These are phyloP conservation scores for Xerus rutilus DNA, from an alignment of 2,797 vertebrate genomes.

Conservation along the genomic window DNA sequence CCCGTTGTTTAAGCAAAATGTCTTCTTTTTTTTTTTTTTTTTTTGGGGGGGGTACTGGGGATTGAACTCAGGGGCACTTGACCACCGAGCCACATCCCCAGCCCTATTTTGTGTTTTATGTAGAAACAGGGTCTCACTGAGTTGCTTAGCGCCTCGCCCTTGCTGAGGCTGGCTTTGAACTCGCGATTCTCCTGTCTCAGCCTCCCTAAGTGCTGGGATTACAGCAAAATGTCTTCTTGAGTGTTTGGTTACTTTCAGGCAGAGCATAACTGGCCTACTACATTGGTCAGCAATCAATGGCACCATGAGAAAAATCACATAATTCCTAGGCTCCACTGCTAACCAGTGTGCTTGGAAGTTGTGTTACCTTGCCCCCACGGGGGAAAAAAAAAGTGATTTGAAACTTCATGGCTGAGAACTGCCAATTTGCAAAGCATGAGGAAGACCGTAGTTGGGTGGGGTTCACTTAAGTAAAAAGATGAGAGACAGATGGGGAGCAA, in stretches of 20 bases:
- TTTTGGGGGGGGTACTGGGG: too few relatives aligned
- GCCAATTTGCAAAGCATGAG: neutral
- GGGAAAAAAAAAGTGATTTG: neutral
- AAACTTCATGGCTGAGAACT: neutral
- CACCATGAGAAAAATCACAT: neutral
- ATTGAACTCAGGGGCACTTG: too few relatives aligned
- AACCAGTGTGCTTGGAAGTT: neutral
- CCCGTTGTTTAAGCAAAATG: neutral
- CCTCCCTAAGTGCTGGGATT: too few relatives aligned
- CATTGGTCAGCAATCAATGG: neutral
- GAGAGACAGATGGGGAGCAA: slow-evolving; percentile 9
- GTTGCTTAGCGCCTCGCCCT: too few relatives aligned
- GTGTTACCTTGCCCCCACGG: neutral
- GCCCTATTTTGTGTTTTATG: too few relatives aligned
- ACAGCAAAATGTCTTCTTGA: neutral
- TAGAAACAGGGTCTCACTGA: too few relatives aligned
- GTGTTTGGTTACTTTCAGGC: neutral
- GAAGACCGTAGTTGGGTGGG: neutral
- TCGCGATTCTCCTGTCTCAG: too few relatives aligned
- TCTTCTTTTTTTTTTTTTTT: too few relatives aligned
- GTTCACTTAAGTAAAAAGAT: neutral
- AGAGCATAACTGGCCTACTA: neutral
- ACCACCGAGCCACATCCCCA: too few relatives aligned
- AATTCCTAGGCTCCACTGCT: neutral
- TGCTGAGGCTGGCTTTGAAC: too few relatives aligned